A percentile compares a stretch with the other conserved stretches of the same genome.
Conservation (phyloP, 2,113 vertebrate species). For the Thunnus maccoyii region DNA sequence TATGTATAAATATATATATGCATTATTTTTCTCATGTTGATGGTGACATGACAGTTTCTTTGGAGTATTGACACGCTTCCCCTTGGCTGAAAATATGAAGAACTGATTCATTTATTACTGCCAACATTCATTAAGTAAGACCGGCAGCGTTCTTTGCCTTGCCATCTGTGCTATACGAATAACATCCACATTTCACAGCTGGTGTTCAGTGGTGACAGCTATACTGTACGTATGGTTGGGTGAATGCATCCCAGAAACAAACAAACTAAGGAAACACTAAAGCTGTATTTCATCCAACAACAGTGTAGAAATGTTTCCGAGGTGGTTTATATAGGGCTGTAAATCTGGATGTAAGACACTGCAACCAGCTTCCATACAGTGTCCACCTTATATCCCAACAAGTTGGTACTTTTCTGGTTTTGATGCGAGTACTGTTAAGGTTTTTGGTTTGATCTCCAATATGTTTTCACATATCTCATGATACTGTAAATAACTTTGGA, state of each 20-base stretch:
- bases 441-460: too few species aligned
- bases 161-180: constrained; percentile 65
- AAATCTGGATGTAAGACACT: neutral
- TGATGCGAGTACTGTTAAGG: neutral
- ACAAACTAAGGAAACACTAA: constrained; percentile 33
- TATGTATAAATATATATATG: too few species aligned
- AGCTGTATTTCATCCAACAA: constrained; percentile 19
- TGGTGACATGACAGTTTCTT: constrained; percentile 2
- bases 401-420: neutral
- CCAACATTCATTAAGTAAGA: constrained; percentile 65
- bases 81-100: constrained; percentile 46
- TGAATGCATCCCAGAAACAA: constrained; percentile 47
- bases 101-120: constrained; percentile 56
- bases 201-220: constrained; percentile 42
- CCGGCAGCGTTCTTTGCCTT: constrained; percentile 18
- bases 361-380: neutral
- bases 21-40: neutral
- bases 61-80: constrained; percentile 44
- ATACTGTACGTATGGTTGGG: constrained; percentile 34
- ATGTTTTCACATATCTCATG: too few species aligned
- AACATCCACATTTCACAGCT: constrained; percentile 64
- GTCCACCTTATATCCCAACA: neutral
- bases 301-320: constrained; percentile 4
- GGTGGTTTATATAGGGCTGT: neutral
- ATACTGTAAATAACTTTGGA: too few species aligned